Percentiles rank a stretch among this genome's conserved stretches.
These are phyloP conservation scores for Medauroidea extradentata DNA, from an alignment of 1,140 invertebrate genomes.

Conservation along the genomic window DNA sequence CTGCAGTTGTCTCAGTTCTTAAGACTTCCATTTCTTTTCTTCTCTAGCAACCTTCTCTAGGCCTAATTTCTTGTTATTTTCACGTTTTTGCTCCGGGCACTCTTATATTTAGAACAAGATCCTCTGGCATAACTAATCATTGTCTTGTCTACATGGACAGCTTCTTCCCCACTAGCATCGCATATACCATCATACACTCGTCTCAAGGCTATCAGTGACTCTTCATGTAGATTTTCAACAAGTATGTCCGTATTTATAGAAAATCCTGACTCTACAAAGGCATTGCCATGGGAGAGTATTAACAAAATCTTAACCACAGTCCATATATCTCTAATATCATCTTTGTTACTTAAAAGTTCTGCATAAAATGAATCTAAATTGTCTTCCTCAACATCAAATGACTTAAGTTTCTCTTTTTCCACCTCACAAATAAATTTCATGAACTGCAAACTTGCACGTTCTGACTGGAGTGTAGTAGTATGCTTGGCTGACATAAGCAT, in stretches of 20 bases:
- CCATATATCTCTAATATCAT: slow-evolving; percentile 4
- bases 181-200: slow-evolving; percentile 18
- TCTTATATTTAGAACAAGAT: no score
- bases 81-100: no score
- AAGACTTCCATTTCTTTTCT: no score
- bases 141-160: no score
- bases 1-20: no score
- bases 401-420: slow-evolving; percentile 6
- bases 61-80: no score
- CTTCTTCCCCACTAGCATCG: slow-evolving; percentile 1
- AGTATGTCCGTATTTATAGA: slow-evolving; percentile 22
- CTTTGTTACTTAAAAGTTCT: slow-evolving; percentile 5
- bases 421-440: slow-evolving; percentile 9
- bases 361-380: slow-evolving; percentile 19
- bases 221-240: slow-evolving; percentile 16
- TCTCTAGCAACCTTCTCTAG: no score
- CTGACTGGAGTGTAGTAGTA: slow-evolving; percentile 14
- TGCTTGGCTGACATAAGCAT: slow-evolving; percentile 10
- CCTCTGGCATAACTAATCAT: no score
- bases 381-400: slow-evolving; percentile 10
- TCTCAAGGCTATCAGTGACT: slow-evolving; percentile 19
- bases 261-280: slow-evolving; percentile 17
- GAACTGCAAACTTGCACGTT: slow-evolving; percentile 10
- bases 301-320: slow-evolving; percentile 15
- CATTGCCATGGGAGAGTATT: slow-evolving; percentile 21